These are phyloP conservation scores for Istiophorus platypterus DNA, from an alignment of 2,113 vertebrate species.

Conservation along the genomic window DNA sequence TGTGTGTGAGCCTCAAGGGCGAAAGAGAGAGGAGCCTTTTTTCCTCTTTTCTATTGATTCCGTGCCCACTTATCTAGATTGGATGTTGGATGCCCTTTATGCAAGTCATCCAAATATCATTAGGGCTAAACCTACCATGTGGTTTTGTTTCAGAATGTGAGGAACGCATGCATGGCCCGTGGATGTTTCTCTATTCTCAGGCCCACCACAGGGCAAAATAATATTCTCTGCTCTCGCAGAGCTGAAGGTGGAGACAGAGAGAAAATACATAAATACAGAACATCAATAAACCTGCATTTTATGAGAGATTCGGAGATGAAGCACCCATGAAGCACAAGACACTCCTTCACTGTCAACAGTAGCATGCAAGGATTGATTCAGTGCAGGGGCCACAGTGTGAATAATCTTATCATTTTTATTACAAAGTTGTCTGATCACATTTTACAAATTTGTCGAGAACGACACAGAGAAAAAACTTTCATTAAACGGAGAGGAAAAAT, in stretches of 20 bases:
- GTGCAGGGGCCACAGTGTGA: not conserved
- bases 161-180: conserved; percentile 63
- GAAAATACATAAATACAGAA: conserved; percentile 40
- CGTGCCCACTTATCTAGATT: conserved; percentile 61
- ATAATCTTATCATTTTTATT: not conserved
- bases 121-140: conserved; percentile 73
- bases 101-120: conserved; percentile 81
- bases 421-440: not conserved
- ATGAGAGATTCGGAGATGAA: conserved; percentile 22
- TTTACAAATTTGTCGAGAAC: not conserved
- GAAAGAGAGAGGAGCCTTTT: conserved; percentile 44
- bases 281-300: conserved; percentile 42
- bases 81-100: conserved; percentile 70
- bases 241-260: conserved; percentile 42
- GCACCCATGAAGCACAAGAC: not conserved
- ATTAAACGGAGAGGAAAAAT: not conserved
- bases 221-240: conserved; percentile 47
- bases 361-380: not conserved
- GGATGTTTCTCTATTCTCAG: conserved; percentile 63
- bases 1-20: conserved; percentile 15
- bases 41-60: conserved; percentile 52
- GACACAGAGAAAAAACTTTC: not conserved
- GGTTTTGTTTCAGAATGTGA: conserved; percentile 74
- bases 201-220: conserved; percentile 61
- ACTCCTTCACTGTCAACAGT: not conserved